Evolutionary conservation across 2,113 vertebrate species (phyloP).

Genomic region (Tonatia bakeri): DNA sequence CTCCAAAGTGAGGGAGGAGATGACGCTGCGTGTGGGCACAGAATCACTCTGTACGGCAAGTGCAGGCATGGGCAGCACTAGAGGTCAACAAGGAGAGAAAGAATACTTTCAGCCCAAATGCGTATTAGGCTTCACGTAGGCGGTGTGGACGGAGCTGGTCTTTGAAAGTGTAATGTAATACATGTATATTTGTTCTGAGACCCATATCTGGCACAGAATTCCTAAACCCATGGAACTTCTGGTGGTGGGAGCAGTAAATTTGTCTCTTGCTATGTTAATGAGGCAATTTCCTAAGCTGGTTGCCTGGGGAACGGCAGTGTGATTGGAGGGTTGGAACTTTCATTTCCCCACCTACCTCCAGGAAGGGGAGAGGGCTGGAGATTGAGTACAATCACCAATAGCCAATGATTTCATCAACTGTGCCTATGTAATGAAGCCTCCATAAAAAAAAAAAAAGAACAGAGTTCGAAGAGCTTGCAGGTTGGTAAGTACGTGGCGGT

Average conservation of each 20-base stretch:
- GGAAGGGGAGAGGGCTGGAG: neutral
- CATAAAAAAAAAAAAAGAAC: neutral
- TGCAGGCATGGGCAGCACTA: rapidly evolving
- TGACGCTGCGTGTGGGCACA: neutral
- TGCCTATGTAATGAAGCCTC: neutral
- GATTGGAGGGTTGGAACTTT: neutral
- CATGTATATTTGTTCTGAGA: neutral
- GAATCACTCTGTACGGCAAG: neutral
- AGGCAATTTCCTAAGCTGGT: neutral
- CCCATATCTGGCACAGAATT: neutral
- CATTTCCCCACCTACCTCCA: neutral
- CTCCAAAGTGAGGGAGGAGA: neutral
- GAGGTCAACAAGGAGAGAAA: neutral
- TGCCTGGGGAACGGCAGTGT: neutral
- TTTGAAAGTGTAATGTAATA: neutral
- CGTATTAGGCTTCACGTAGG: neutral
- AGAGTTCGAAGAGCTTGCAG: neutral
- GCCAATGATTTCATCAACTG: neutral
- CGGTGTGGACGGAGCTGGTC: neutral
- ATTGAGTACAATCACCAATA: neutral
- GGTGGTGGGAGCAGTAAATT: neutral
- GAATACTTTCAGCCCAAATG: neutral
- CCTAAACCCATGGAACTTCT: neutral
- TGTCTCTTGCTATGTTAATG: neutral
- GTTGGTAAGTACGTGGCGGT: neutral